phyloP scores from a whole-genome alignment of 1,140 invertebrate species.

The Chionoecetes opilio region DNA sequence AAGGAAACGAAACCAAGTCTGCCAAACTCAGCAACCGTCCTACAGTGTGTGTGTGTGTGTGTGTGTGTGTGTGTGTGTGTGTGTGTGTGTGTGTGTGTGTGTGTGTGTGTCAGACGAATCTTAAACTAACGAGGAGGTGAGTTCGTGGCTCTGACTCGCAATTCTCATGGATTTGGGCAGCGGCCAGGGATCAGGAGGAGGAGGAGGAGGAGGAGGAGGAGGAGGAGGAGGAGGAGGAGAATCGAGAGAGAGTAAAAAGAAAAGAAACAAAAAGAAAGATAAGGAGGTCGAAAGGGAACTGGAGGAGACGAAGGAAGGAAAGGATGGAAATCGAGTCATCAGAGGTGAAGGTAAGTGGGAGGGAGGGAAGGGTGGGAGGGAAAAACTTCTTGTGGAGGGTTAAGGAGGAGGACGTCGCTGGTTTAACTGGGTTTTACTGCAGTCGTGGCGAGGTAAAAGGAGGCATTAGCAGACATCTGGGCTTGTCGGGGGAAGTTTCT shows the following conservation, averaged over 20 bases:
- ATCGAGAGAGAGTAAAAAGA: background rate
- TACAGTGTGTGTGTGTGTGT: background rate
- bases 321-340: background rate
- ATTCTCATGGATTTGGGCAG: background rate
- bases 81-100: slow-evolving; percentile 25
- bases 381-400: background rate
- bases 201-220: background rate
- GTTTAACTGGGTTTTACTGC: slow-evolving; percentile 20
- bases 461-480: slow-evolving; percentile 27
- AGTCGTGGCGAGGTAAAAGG: slow-evolving; percentile 15
- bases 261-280: background rate
- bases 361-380: background rate
- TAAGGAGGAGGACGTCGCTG: background rate
- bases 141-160: slow-evolving; percentile 1
- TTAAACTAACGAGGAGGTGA: slow-evolving; percentile 19
- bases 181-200: background rate
- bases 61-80: slow-evolving; percentile 18
- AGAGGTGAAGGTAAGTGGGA: background rate
- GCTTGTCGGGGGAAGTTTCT: slow-evolving; percentile 25
- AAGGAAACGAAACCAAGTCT: background rate
- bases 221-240: background rate
- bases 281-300: background rate
- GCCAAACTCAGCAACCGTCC: background rate
- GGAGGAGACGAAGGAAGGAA: background rate
- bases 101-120: background rate